These are phyloP conservation scores for Cyanistes caeruleus DNA, from an alignment of 2,113 vertebrate species.

Conservation along the genomic window DNA sequence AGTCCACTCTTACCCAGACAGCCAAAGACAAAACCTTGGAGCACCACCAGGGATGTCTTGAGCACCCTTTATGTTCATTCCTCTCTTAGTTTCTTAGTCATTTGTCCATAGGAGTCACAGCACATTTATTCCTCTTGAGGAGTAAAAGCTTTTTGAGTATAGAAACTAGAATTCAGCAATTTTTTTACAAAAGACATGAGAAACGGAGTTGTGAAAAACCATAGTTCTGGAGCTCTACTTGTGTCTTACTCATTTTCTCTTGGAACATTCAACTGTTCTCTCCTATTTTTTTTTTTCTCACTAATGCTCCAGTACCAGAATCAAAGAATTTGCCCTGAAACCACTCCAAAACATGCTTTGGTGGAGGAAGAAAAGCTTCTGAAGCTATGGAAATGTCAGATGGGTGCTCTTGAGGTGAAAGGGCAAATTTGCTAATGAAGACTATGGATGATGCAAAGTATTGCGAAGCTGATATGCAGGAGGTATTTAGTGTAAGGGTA, in stretches of 20 bases:
- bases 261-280: background rate
- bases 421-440: background rate
- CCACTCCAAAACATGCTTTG: background rate
- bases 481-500: background rate
- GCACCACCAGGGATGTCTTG: background rate
- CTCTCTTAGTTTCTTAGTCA: background rate
- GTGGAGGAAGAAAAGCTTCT: background rate
- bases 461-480: background rate
- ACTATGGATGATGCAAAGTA: background rate
- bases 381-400: background rate
- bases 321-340: conserved; percentile 23
- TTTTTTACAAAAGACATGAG: background rate
- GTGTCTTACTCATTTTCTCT: background rate
- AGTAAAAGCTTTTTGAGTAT: background rate
- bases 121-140: background rate
- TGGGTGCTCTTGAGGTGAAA: background rate
- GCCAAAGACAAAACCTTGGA: background rate
- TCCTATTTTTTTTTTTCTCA: background rate
- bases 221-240: background rate
- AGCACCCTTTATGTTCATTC: background rate
- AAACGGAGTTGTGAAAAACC: background rate
- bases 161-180: background rate
- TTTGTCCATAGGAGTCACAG: background rate
- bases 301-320: background rate
- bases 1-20: background rate